These are phyloP conservation scores for Patella depressa DNA, from an alignment of 2,888 invertebrate genomes.

Conservation along the genomic window DNA sequence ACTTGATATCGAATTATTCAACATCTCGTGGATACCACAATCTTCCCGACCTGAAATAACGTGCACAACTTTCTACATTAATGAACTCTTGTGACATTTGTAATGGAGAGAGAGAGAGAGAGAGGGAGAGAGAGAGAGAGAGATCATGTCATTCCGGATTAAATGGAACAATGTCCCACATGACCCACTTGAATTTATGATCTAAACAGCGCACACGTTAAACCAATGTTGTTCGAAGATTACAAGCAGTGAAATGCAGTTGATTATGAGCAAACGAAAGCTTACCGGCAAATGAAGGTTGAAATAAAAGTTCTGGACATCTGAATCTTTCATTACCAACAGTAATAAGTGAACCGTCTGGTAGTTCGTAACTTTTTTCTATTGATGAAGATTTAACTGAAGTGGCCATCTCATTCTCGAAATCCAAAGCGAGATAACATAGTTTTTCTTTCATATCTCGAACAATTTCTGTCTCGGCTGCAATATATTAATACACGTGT, in stretches of 20 bases:
- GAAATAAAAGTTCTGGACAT: constrained; percentile 43
- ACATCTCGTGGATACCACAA: constrained; percentile 61
- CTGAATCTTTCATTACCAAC: constrained; percentile 63
- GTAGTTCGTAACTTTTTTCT: constrained; percentile 64
- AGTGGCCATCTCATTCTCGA: constrained; percentile 66
- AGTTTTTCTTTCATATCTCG: constrained; percentile 72
- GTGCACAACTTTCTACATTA: too few species aligned
- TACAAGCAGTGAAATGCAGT: too few species aligned
- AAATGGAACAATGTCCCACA: too few species aligned
- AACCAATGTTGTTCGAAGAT: too few species aligned
- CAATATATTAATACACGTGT: not conserved
- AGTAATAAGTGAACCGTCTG: constrained; percentile 63
- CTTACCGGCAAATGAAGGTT: constrained; percentile 45
- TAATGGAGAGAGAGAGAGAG: too few species aligned
- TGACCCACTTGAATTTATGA: too few species aligned
- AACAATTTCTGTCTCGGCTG: constrained; percentile 59
- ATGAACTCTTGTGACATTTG: too few species aligned
- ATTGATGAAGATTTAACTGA: constrained; percentile 53
- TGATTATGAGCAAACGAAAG: too few species aligned
- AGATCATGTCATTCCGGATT: too few species aligned
- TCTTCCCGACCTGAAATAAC: constrained; percentile 48
- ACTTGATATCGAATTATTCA: constrained; percentile 63
- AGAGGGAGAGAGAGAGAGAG: too few species aligned
- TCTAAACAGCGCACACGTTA: too few species aligned
- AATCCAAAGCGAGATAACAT: constrained; percentile 65